Conservation (phyloP, 2,797 vertebrate genomes). For the Pseudochromis fuscus region DNA sequence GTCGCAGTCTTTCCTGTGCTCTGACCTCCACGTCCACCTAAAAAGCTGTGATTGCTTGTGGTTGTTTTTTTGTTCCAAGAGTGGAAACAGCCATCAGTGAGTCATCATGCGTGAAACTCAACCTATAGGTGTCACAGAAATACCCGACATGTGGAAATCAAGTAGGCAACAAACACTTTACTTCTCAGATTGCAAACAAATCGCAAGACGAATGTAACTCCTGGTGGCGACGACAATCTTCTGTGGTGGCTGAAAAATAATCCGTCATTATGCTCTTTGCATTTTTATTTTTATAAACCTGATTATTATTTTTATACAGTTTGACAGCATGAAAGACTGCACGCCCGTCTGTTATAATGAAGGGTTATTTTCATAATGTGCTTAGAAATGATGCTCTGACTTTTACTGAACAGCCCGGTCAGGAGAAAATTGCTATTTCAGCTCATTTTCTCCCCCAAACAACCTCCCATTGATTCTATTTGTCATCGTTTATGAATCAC, state of each 20-base stretch:
- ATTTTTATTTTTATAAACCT: neutral
- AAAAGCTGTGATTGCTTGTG: constrained; percentile 15
- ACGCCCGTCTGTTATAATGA: constrained; percentile 17
- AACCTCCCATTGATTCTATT: constrained; percentile 28
- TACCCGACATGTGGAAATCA: neutral
- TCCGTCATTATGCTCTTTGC: neutral
- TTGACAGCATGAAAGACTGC: constrained; percentile 29
- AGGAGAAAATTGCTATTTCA: constrained; percentile 36
- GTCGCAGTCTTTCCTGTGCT: no score
- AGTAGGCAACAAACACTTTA: neutral
- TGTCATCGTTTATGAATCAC: constrained; percentile 41
- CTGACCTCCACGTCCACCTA: neutral
- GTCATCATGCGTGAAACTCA: neutral
- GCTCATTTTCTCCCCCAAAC: constrained; percentile 11
- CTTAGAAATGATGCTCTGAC: constrained; percentile 1
- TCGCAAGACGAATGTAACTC: neutral
- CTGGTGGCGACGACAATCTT: neutral
- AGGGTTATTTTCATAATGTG: constrained; percentile 27
- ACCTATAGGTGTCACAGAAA: neutral
- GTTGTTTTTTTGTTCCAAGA: neutral
- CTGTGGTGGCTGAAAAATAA: neutral
- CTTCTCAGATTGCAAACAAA: constrained; percentile 10
- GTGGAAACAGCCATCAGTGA: neutral
- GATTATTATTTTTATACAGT: constrained; percentile 4
- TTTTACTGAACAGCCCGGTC: constrained; percentile 7